phyloP scores from a whole-genome alignment of 2,797 vertebrate species.

The Lates japonicus region DNA sequence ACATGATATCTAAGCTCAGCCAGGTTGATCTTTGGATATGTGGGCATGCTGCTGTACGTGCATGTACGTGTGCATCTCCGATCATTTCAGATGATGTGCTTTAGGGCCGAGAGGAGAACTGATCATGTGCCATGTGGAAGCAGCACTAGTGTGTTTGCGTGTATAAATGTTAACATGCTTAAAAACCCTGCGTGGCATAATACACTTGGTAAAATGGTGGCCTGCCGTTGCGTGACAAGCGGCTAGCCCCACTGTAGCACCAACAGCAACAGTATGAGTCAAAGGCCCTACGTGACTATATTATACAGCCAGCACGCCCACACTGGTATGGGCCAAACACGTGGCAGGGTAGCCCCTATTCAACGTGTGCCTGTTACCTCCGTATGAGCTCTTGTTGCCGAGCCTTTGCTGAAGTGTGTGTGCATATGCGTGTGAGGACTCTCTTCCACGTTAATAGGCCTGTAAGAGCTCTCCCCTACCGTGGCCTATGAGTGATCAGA shows the following conservation, averaged over 20 bases:
- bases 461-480: slow-evolving; percentile 67
- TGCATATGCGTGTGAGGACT: slow-evolving; percentile 17
- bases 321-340: slow-evolving; percentile 22
- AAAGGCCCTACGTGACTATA: slow-evolving; percentile 39
- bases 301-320: slow-evolving; percentile 26
- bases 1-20: not conserved
- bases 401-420: slow-evolving; percentile 27
- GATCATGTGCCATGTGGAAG: not conserved
- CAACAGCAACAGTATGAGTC: slow-evolving; percentile 29
- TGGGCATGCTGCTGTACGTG: not conserved
- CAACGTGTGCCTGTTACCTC: slow-evolving; percentile 36
- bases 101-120: not conserved
- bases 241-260: slow-evolving; percentile 19
- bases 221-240: not conserved
- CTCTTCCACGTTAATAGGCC: slow-evolving; percentile 53
- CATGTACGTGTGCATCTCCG: not conserved
- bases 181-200: not conserved
- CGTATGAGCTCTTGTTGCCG: slow-evolving; percentile 16
- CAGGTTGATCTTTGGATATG: not conserved
- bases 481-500: slow-evolving; percentile 67
- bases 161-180: not conserved
- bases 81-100: not conserved
- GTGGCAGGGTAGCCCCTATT: slow-evolving; percentile 51
- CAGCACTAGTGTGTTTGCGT: not conserved
- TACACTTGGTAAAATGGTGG: not conserved